Evolutionary conservation across 2,888 invertebrate genomes (phyloP).

Genomic region (Cephus rjabovi): DNA sequence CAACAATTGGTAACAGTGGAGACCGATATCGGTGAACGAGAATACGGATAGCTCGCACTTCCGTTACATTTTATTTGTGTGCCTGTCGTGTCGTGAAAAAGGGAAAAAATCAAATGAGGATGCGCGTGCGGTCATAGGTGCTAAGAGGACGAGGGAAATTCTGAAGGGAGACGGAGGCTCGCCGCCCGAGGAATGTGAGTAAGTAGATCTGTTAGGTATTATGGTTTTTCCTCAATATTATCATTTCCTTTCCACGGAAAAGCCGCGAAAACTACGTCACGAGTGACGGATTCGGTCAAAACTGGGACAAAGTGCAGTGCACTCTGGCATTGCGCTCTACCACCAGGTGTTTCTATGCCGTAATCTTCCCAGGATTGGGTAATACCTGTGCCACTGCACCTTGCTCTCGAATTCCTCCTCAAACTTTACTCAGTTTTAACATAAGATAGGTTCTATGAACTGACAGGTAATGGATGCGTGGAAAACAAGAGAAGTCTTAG

Average conservation of each 20-base stretch:
- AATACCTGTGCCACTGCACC: constrained; percentile 53
- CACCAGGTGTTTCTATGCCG: constrained; percentile 65
- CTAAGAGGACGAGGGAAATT: constrained; percentile 26
- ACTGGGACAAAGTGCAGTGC: constrained; percentile 67
- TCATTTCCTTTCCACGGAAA: constrained; percentile 40
- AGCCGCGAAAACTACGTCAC: constrained; percentile 64
- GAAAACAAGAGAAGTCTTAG: not conserved
- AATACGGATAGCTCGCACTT: constrained; percentile 37
- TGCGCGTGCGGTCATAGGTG: constrained; percentile 29
- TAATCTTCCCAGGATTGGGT: constrained; percentile 65
- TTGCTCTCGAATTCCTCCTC: constrained; percentile 34
- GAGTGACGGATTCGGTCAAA: constrained; percentile 64
- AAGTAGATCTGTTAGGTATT: constrained; percentile 31
- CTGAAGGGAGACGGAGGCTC: constrained; percentile 26
- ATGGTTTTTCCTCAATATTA: not conserved
- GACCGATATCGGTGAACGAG: constrained; percentile 29
- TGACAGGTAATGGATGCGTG: constrained; percentile 23
- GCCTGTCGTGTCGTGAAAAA: constrained; percentile 30
- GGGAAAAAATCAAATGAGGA: constrained; percentile 28
- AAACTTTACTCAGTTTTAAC: constrained; percentile 6
- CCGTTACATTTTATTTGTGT: constrained; percentile 46
- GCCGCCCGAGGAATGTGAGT: constrained; percentile 48
- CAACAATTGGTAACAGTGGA: constrained; percentile 26
- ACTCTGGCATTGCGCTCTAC: constrained; percentile 66
- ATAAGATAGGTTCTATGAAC: constrained; percentile 15